Conservation (phyloP, 2,888 invertebrate genomes). For the Geotrupes spiniger region DNA sequence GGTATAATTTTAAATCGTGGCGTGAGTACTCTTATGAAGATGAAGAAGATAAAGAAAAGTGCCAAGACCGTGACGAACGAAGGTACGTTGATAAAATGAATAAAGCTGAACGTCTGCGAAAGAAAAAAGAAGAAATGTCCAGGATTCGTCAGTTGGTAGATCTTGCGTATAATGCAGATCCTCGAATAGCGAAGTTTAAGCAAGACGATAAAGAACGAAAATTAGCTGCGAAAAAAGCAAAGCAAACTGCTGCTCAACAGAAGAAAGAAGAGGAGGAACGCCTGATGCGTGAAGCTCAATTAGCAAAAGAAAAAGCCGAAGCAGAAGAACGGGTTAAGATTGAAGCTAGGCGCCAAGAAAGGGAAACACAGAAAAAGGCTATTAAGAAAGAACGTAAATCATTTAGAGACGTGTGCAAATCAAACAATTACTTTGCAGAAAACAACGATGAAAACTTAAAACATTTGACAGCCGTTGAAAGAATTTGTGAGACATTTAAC, state of each 20-base stretch:
- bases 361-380: slow-evolving; percentile 80
- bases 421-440: slow-evolving; percentile 74
- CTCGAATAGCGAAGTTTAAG: slow-evolving; percentile 87
- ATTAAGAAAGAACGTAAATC: slow-evolving; percentile 84
- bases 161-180: slow-evolving; percentile 90
- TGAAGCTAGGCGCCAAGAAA: slow-evolving; percentile 79
- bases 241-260: slow-evolving; percentile 78
- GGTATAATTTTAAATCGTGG: slow-evolving; percentile 99
- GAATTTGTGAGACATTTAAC: slow-evolving; percentile 79
- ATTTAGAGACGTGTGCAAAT: slow-evolving; percentile 75
- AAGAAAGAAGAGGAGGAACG: slow-evolving; percentile 82
- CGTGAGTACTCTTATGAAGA: slow-evolving; percentile 98
- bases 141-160: slow-evolving; percentile 90
- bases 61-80: slow-evolving; percentile 93
- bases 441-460: slow-evolving; percentile 70
- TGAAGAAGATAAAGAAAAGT: slow-evolving; percentile 98
- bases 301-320: slow-evolving; percentile 75
- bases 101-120: slow-evolving; percentile 84
- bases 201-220: slow-evolving; percentile 92
- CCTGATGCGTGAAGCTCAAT: slow-evolving; percentile 66
- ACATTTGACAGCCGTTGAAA: slow-evolving; percentile 90
- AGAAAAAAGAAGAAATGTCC: slow-evolving; percentile 96
- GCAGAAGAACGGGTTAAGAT: slow-evolving; percentile 79
- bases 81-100: slow-evolving; percentile 97
- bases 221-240: slow-evolving; percentile 83